Base-by-base conservation (phyloP, 2,888 invertebrate species). In the Conus canariensis region DNA sequence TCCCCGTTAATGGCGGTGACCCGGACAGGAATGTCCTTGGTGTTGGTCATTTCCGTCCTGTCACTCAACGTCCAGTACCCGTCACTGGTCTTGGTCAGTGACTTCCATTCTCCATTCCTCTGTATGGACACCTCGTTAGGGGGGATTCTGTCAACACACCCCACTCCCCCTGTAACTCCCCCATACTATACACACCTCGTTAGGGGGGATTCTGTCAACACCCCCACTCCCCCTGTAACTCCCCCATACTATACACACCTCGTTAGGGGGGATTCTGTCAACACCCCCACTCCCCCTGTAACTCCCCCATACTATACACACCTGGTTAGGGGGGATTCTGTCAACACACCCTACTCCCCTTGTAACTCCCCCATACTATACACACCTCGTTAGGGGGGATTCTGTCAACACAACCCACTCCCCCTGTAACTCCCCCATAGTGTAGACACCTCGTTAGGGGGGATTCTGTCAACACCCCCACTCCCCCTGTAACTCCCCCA, bases 1-100 rank as follows among this genome's bases (percentile, higher is more conserved):
- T 92, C 90, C 0, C 94, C 93, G 64, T 93, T 93, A 8, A 94
- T 93, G 56, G 94, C 92, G 19, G 93, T 93, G 7, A 94, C 91
- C n/a, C 91, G 89, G 74, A 94, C 90, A 64, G 56, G 58, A 30
- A 93, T 89, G n/a, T 45, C 1, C 4, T 82, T 64, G 25, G 74
- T 67, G 85, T 85, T 85, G 25, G 74, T 88, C 89, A 88, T 86
- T n/a, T 88, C 85, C 45, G 56, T 64, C 25, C 89, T 87, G 70
- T 89, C 90, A 22, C 83, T 91, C 22, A 93, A 90, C 64, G 88
- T 64, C 94, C 94, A 94, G 90, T 93, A 93, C n/a, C 93, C 94
- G 85, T 94, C 94, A 10, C 88, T 30, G 25, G 92, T 91, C 58
- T 93, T 91, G 4, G 30, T 70, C 83, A 93, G 70, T 0, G 91